Evolutionary conservation across 2,888 invertebrate genomes (phyloP).

Genomic region (Aleiodes testaceus): DNA sequence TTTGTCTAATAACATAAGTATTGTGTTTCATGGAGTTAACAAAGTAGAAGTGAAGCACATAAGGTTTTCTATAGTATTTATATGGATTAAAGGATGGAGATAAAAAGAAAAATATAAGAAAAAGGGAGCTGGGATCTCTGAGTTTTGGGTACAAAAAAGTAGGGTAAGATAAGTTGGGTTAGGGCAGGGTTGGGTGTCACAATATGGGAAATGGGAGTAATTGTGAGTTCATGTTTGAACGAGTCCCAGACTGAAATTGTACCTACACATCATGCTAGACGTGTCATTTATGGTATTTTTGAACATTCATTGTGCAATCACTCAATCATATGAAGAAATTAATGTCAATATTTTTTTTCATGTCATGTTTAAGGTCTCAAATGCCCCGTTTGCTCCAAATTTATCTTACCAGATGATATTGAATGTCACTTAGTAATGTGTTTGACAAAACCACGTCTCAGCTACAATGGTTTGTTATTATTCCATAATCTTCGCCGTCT

Average conservation of each 20-base stretch:
- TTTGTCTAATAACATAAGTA: background rate
- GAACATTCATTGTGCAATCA: background rate
- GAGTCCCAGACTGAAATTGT: slow-evolving; percentile 70
- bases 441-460: slow-evolving; percentile 98
- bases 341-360: slow-evolving; percentile 30
- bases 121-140: background rate
- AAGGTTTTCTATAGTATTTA: too few species aligned
- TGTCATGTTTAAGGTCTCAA: slow-evolving; percentile 88
- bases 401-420: slow-evolving; percentile 98
- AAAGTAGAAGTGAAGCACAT: too few species aligned
- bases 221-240: slow-evolving; percentile 70
- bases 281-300: slow-evolving; percentile 68
- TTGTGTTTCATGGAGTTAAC: background rate
- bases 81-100: too few species aligned
- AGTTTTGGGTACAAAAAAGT: background rate
- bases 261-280: slow-evolving; percentile 66
- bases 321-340: background rate
- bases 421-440: slow-evolving; percentile 99
- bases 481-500: background rate
- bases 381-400: slow-evolving; percentile 99
- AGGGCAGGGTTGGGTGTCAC: slow-evolving; percentile 36
- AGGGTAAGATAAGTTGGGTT: slow-evolving; percentile 61
- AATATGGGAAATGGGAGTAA: slow-evolving; percentile 67
- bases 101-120: too few species aligned
- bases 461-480: slow-evolving; percentile 91